Base-by-base conservation (phyloP, 1,140 invertebrate species). In the Palaemon carinicauda region DNA sequence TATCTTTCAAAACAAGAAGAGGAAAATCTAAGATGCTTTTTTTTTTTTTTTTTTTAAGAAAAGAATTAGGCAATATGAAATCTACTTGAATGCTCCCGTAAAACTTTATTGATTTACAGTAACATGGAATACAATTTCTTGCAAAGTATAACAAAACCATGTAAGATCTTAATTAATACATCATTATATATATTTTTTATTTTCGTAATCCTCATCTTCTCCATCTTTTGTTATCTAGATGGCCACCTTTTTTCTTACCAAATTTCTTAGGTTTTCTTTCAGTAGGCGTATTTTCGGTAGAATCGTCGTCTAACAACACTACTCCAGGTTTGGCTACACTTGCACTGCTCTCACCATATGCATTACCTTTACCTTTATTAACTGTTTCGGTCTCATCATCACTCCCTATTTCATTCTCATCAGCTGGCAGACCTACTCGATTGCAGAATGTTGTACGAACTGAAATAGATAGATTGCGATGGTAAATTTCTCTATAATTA, bases 341-440 rank as follows among this genome's bases (percentile, higher is more conserved):
- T 69, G 1, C 12, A 17, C 75, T 52, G 50, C 15, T 24, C 17
- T 51, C 50, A 2, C 24, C 50, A 51, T 51, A n/a, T n/a, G n/a
- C 10, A n/a, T 50, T 50, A 7, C 9, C 7, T 54, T 54, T 54
- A 7, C 9, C 7, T 54, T 54, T 54, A 24, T n/a, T 60, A 0
- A 69, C 5, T 54, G 2, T n/a, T 21, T 41, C 29, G 4, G 24
- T 51, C 56, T 15, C 33, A 0, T 31, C 51, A 17, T 77, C 82
- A 29, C 31, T n/a, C 1, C 75, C 82, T 73, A 75, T 75, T 7
- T 83, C 73, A n/a, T 52, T 33, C 27, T 27, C 79, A 33, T 88
- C 87, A 51, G 54, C 77, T 10, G 81, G 87, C 80, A 88, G 56
- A n/a, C 81, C 81, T 33, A 88, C 15, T 24, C 87, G 75, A 21